These are phyloP conservation scores for Mystacornis crossleyi DNA, from an alignment of 2,113 vertebrate genomes.

Conservation along the genomic window DNA sequence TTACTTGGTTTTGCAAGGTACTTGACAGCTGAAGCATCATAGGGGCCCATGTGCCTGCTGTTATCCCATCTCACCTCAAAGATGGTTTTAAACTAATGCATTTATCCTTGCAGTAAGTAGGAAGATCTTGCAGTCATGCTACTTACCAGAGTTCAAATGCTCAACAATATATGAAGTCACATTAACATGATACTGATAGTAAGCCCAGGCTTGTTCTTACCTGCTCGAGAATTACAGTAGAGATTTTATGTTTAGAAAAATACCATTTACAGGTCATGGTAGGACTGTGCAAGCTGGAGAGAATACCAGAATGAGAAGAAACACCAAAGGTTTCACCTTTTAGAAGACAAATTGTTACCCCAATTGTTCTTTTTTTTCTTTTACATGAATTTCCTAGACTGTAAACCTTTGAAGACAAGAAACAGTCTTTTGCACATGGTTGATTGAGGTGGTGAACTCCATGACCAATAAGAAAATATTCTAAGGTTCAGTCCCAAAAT, in stretches of 20 bases:
- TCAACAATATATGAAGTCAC: background rate
- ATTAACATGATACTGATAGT: background rate
- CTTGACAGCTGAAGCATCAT: background rate
- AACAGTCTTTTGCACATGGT: background rate
- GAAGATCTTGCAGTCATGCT: background rate
- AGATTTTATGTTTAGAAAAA: background rate
- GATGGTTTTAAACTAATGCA: background rate
- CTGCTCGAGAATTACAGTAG: background rate
- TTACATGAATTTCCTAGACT: background rate
- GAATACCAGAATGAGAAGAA: background rate
- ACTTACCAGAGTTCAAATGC: background rate
- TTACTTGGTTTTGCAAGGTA: background rate
- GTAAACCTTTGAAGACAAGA: background rate
- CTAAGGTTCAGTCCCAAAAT: background rate
- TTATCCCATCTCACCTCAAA: background rate
- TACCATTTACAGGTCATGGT: background rate
- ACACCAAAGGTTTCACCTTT: background rate
- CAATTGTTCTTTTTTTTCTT: background rate
- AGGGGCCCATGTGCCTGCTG: background rate
- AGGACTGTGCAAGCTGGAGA: background rate
- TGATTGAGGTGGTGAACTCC: background rate
- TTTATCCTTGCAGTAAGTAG: background rate
- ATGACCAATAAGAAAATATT: accelerated
- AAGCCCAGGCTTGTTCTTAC: background rate
- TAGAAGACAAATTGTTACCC: background rate